Base-by-base conservation (phyloP, 1,140 invertebrate genomes). In the Papilio aristodemus region DNA sequence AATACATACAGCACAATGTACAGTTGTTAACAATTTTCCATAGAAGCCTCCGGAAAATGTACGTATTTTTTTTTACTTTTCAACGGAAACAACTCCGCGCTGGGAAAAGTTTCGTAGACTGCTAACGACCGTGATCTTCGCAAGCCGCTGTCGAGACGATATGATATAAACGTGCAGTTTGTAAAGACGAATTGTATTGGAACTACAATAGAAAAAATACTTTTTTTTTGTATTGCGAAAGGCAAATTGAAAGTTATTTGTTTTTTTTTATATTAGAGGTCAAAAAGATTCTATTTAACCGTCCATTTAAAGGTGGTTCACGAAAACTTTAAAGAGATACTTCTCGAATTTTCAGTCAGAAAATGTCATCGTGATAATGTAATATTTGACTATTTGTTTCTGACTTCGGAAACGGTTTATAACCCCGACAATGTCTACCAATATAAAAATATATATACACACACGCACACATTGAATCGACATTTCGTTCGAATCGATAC, bases 61-160 rank as follows among this genome's bases (percentile, higher is more conserved):
- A 13, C 4, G 19, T 38, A 17, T 60, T 19, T 25, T 66, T 27
- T 64, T 64, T 22, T 27, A 25, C 38, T 27, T 17, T 27, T 25
- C 7, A 43, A 66, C 22, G 39, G 22, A 25, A 27, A 32, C 2
- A 32, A 17, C 8, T 22, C 41, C 25, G 27, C 41, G 36, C 14
- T 39, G 8, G 25, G 50, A 64, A 32, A 54, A 54, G 46, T 54
- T 54, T 46, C 36, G 22, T 27, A 66, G 41, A 50, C 32, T 36
- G 9, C 39, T 27, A 64, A 64, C 13, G 62, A 14, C 17, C 4
- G n/a, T 38, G 32, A 36, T 37, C 59, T 62, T 62, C 9, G 43
- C 13, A 50, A 50, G n/a, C 11, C n/a, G n/a, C 38, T 22, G 19
- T 54, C 19, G 19, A 54, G 19, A 22, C 43, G 14, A 46, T 19